These are phyloP conservation scores for Myopa testacea DNA, from an alignment of 2,888 invertebrate species.

Conservation along the genomic window DNA sequence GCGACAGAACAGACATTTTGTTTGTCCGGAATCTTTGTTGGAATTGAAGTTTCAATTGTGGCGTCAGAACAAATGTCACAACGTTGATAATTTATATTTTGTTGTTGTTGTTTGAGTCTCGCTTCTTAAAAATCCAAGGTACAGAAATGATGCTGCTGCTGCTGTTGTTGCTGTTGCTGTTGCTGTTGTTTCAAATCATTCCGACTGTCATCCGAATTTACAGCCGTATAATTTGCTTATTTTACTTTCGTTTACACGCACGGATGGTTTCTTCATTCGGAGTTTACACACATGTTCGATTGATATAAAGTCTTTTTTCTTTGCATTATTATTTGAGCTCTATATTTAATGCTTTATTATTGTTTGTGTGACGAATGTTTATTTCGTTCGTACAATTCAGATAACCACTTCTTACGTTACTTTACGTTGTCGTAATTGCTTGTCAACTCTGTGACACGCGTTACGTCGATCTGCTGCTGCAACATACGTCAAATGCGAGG, in stretches of 20 bases:
- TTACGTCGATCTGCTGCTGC: conserved; percentile 1
- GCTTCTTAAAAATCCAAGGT: too few relatives aligned
- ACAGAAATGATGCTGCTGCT: too few relatives aligned
- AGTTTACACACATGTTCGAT: not conserved
- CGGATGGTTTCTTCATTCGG: not conserved
- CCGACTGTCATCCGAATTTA: too few relatives aligned
- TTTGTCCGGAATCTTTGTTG: not conserved
- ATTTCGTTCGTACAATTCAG: not conserved
- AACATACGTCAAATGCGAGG: not conserved
- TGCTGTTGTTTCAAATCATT: too few relatives aligned
- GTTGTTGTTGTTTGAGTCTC: too few relatives aligned
- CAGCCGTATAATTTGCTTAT: not conserved
- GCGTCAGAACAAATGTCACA: too few relatives aligned
- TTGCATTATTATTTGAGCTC: not conserved
- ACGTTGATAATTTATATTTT: too few relatives aligned
- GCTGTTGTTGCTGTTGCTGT: too few relatives aligned
- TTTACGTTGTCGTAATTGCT: not conserved
- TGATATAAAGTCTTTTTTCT: not conserved
- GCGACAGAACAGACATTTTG: not conserved
- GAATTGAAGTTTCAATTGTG: too few relatives aligned
- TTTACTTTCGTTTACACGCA: not conserved
- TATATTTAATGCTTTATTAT: not conserved
- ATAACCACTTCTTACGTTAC: not conserved
- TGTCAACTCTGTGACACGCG: not conserved
- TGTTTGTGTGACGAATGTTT: not conserved